Conservation (phyloP, 37 sponge, comb jelly and placozoan genomes). For the Ephydatia muelleri region DNA sequence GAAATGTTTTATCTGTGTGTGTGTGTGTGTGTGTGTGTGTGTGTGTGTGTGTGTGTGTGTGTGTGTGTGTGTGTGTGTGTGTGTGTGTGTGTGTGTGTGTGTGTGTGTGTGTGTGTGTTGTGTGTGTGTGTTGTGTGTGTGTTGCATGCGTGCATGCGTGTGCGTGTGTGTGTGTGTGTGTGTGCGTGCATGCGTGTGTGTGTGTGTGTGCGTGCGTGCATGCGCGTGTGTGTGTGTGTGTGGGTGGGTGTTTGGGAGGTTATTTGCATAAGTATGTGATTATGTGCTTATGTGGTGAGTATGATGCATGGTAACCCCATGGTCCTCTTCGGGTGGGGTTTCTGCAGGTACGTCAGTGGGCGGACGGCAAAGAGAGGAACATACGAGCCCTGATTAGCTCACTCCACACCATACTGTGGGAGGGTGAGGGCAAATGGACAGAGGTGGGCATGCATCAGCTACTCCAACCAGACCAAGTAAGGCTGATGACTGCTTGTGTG, state of each 20-base stretch:
- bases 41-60: not conserved
- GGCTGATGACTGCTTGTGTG: not conserved
- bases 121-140: too few species aligned
- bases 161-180: too few species aligned
- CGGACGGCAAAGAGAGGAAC: slow-evolving; percentile 85
- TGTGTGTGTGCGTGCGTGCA: too few species aligned
- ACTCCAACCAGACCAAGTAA: slow-evolving; percentile 82
- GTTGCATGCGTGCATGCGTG: too few species aligned
- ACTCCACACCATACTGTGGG: slow-evolving; percentile 92
- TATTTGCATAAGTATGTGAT: too few species aligned
- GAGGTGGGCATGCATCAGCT: slow-evolving; percentile 89
- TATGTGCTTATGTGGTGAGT: too few species aligned
- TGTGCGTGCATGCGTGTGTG: too few species aligned
- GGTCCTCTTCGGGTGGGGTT: not conserved
- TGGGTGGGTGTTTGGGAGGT: too few species aligned
- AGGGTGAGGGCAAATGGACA: slow-evolving; percentile 86
- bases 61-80: not conserved
- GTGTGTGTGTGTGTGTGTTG: too few species aligned
- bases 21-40: slow-evolving; percentile 3
- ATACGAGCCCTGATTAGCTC: slow-evolving; percentile 90
- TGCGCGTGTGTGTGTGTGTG: too few species aligned
- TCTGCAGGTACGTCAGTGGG: slow-evolving; percentile 85
- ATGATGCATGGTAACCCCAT: not conserved
- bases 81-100: too few species aligned
- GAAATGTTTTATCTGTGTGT: not conserved